phyloP scores from a whole-genome alignment of 2,797 vertebrate genomes.

The Macropus fuliginosus region DNA sequence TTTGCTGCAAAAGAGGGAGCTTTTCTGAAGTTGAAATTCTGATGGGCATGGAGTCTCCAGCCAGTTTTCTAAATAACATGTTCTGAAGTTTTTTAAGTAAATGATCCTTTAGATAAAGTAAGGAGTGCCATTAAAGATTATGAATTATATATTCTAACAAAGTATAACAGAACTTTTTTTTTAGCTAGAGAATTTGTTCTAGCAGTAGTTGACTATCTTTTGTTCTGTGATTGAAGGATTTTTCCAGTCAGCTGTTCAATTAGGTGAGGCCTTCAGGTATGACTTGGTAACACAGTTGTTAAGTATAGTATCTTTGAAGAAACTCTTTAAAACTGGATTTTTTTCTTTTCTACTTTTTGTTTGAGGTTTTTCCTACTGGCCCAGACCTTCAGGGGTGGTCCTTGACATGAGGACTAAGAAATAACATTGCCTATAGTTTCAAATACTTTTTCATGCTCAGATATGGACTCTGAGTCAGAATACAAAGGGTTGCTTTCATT shows the following conservation, averaged over 20 bases:
- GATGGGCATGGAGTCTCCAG: background rate
- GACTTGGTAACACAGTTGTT: background rate
- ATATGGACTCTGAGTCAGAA: background rate
- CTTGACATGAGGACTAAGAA: background rate
- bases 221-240: background rate
- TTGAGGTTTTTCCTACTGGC: background rate
- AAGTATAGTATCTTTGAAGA: background rate
- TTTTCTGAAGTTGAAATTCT: constrained; percentile 15
- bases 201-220: background rate
- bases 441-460: background rate
- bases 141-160: background rate
- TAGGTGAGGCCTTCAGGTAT: background rate
- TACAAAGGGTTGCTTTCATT: background rate
- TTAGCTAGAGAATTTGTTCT: background rate
- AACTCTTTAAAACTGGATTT: background rate
- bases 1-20: background rate
- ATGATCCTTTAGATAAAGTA: background rate
- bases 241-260: background rate
- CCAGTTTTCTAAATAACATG: background rate
- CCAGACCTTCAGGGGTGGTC: background rate
- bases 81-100: background rate
- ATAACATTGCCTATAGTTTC: background rate
- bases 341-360: background rate
- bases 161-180: background rate
- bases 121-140: background rate